Conservation (phyloP, 2,113 vertebrate genomes). For the Nipponia nippon region DNA sequence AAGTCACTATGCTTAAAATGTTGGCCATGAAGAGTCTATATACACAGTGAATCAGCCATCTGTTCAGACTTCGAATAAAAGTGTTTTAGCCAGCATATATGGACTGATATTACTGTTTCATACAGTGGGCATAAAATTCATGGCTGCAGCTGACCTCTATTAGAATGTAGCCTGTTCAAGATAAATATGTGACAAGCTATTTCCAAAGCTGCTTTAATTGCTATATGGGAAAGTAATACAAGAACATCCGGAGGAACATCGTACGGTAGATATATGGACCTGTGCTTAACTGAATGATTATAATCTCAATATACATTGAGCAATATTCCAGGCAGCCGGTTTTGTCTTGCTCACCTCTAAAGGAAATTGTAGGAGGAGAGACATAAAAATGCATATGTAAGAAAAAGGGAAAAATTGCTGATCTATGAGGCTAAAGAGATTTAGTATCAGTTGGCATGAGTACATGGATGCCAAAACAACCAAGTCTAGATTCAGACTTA, state of each 20-base stretch:
- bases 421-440: not conserved
- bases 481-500: not conserved
- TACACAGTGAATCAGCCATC: constrained; percentile 15
- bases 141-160: not conserved
- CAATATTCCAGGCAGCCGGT: not conserved
- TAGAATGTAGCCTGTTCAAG: not conserved
- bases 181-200: not conserved
- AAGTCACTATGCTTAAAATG: constrained; percentile 13
- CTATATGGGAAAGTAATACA: not conserved
- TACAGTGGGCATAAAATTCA: not conserved
- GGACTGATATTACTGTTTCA: constrained; percentile 20
- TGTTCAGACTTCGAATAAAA: not conserved
- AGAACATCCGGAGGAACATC: not conserved
- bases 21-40: constrained; percentile 18
- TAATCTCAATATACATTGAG: not conserved
- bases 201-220: constrained; percentile 32
- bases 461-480: not conserved
- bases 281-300: not conserved
- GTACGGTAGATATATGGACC: not conserved
- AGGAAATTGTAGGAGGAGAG: not conserved
- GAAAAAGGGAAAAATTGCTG: not conserved
- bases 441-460: not conserved
- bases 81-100: not conserved
- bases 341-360: not conserved
- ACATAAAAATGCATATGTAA: not conserved